Evolutionary conservation across 2,797 vertebrate genomes (phyloP).

Genomic region (Diplodus puntazzo): DNA sequence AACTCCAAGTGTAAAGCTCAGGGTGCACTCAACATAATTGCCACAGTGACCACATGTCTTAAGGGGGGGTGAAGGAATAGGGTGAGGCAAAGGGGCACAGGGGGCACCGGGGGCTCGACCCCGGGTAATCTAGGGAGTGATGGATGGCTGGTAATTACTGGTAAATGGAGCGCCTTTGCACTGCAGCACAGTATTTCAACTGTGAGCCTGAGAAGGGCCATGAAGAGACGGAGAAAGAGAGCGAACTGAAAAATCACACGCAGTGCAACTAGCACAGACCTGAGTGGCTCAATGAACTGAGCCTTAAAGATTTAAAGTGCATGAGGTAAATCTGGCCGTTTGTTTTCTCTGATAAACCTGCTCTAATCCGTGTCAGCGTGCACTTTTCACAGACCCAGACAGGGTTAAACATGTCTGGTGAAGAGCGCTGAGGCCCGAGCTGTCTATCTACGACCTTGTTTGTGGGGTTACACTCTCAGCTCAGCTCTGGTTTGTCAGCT

Average conservation of each 20-base stretch:
- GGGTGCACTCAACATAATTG: conserved; percentile 86
- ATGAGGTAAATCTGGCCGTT: conserved; percentile 17
- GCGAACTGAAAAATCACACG: conserved; percentile 49
- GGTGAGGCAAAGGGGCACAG: conserved; percentile 72
- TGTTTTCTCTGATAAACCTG: conserved; percentile 41
- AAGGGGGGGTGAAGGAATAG: conserved; percentile 74
- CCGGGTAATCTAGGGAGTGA: conserved; percentile 88
- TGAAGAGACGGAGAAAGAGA: conserved; percentile 38
- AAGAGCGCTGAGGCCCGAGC: conserved; percentile 64
- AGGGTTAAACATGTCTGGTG: conserved; percentile 65
- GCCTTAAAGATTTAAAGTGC: conserved; percentile 27
- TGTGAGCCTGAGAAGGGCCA: conserved; percentile 71
- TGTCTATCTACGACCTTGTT: conserved; percentile 77
- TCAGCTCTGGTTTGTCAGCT: conserved; percentile 81
- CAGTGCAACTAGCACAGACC: conserved; percentile 5
- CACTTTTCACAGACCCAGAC: conserved; percentile 48
- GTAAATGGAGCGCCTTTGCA: conserved; percentile 87
- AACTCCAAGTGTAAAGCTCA: conserved; percentile 84
- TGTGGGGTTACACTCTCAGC: conserved; percentile 75
- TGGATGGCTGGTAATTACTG: conserved; percentile 90
- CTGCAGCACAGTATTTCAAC: conserved; percentile 85
- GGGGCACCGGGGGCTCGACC: conserved; percentile 87
- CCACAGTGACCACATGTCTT: conserved; percentile 85
- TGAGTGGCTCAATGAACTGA: conserved; percentile 2
- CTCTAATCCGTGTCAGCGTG: conserved; percentile 42